Evolutionary conservation across 2,888 invertebrate species (phyloP).

Genomic region (Mesorhabditis spiculigera): DNA sequence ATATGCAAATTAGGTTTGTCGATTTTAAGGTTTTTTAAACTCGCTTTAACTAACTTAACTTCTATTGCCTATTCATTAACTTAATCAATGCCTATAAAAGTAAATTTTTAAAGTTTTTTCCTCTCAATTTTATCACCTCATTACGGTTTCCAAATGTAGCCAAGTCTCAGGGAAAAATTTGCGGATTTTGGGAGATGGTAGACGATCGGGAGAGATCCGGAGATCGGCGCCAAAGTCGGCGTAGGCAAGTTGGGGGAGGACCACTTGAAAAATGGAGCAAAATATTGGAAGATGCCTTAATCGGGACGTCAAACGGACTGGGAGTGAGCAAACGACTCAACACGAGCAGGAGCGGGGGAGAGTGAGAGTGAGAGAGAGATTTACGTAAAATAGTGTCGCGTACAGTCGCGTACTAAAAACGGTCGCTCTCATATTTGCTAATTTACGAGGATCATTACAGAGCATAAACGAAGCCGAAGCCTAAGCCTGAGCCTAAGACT

Average conservation of each 20-base stretch:
- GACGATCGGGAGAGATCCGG: background rate
- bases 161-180: slow-evolving; percentile 42
- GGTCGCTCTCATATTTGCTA: too few species aligned
- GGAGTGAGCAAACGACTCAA: too few species aligned
- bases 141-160: slow-evolving; percentile 17
- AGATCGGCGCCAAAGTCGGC: background rate
- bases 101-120: background rate
- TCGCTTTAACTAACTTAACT: too few species aligned
- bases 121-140: background rate
- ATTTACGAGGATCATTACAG: too few species aligned
- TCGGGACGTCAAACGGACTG: too few species aligned
- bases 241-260: background rate
- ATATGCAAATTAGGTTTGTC: background rate
- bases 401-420: too few species aligned
- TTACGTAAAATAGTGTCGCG: too few species aligned
- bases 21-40: background rate
- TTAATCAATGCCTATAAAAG: background rate
- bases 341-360: too few species aligned
- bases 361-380: too few species aligned
- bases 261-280: background rate
- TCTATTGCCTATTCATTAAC: background rate
- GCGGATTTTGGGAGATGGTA: slow-evolving; percentile 17
- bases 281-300: too few species aligned
- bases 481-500: too few species aligned
- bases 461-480: too few species aligned